Conservation (phyloP, 2,797 vertebrate species). For the Pseudochirops corinnae region DNA sequence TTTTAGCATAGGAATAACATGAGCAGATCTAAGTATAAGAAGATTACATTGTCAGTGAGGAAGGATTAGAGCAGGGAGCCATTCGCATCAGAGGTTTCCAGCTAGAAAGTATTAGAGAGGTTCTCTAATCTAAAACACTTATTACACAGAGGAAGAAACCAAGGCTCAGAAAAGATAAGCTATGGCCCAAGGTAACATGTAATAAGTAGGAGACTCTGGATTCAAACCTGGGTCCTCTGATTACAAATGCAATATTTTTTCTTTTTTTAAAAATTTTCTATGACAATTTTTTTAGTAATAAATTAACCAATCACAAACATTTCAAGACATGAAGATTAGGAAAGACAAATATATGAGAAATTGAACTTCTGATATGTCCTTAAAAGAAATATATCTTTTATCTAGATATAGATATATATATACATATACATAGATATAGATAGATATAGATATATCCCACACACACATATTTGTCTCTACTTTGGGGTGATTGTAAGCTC, state of each 20-base stretch:
- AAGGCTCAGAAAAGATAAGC: background rate
- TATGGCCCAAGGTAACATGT: background rate
- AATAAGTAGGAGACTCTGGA: background rate
- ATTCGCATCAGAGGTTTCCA: background rate
- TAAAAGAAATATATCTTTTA: background rate
- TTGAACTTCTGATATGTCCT: background rate
- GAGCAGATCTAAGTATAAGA: background rate
- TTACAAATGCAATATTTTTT: background rate
- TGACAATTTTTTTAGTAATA: background rate
- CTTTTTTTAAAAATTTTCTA: background rate
- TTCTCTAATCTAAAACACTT: background rate
- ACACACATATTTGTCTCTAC: background rate
- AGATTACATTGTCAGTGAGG: background rate
- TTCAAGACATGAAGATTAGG: background rate
- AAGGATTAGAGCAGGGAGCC: background rate
- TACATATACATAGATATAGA: no score
- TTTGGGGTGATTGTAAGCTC: background rate
- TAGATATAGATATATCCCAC: background rate
- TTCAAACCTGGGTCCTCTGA: background rate
- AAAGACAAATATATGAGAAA: background rate
- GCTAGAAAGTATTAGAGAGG: background rate
- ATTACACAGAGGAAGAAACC: background rate
- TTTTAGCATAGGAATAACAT: background rate
- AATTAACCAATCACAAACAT: background rate
- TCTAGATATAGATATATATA: background rate